phyloP scores from a whole-genome alignment of 2,888 invertebrate genomes.

The Apotomis betuletana region DNA sequence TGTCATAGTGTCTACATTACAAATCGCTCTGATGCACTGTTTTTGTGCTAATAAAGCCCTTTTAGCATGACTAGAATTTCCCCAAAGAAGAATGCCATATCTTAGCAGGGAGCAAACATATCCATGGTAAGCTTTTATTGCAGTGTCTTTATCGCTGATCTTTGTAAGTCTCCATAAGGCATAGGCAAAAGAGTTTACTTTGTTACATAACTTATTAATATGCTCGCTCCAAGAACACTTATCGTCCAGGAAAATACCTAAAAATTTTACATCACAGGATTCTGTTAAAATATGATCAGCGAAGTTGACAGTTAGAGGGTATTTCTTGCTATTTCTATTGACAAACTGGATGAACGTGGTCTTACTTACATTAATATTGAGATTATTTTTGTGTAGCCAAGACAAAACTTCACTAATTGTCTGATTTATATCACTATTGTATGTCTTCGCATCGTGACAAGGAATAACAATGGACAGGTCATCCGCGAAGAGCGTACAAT shows the following conservation, averaged over 20 bases:
- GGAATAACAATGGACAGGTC: slow-evolving; percentile 10
- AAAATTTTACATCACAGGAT: background rate
- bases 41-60: too few species aligned
- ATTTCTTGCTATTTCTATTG: slow-evolving; percentile 1
- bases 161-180: too few species aligned
- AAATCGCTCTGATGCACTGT: too few species aligned
- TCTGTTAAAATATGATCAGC: background rate
- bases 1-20: too few species aligned
- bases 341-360: slow-evolving; percentile 7
- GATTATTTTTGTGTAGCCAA: background rate
- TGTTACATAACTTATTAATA: too few species aligned
- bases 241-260: background rate
- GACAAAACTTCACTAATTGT: background rate
- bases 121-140: too few species aligned
- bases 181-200: too few species aligned
- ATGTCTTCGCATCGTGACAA: slow-evolving; percentile 1
- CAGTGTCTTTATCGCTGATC: too few species aligned
- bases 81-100: too few species aligned
- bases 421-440: slow-evolving; percentile 2
- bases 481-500: background rate
- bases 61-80: too few species aligned
- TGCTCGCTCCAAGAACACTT: background rate
- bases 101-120: too few species aligned
- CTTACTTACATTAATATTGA: background rate
- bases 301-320: background rate